Evolutionary conservation across 2,113 vertebrate genomes (phyloP).

Genomic region (Burhinus oedicnemus): DNA sequence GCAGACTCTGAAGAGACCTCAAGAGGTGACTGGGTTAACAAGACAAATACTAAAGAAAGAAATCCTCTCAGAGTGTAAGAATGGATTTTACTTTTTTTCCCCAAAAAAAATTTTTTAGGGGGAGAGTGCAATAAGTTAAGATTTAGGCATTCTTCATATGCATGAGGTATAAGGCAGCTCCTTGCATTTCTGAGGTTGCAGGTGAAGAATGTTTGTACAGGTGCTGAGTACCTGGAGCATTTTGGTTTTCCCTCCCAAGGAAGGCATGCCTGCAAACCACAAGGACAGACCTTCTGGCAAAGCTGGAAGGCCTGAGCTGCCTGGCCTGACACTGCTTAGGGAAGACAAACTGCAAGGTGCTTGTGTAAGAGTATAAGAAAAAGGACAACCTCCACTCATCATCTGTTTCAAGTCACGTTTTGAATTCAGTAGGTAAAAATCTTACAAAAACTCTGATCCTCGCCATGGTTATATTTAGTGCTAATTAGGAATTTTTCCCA

Average conservation of each 20-base stretch:
- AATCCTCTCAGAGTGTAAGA: neutral
- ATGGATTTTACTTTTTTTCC: neutral
- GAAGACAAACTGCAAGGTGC: neutral
- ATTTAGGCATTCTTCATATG: neutral
- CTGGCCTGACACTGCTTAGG: neutral
- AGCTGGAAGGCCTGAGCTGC: neutral
- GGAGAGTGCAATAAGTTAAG: neutral
- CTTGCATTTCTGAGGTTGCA: neutral
- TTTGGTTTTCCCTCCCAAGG: neutral
- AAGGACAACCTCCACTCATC: neutral
- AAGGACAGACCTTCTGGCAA: neutral
- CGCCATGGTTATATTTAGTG: rapidly evolving
- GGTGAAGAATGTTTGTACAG: neutral
- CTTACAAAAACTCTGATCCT: neutral
- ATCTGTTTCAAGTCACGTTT: neutral
- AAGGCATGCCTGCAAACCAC: neutral
- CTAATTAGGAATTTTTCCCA: neutral
- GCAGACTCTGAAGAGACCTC: neutral
- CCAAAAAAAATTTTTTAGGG: neutral
- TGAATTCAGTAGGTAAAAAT: neutral
- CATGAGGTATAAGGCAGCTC: neutral
- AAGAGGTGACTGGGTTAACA: neutral
- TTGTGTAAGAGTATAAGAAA: neutral
- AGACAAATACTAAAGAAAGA: neutral
- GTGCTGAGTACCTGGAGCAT: neutral